These are phyloP conservation scores for Saccostrea echinata DNA, from an alignment of 1,140 invertebrate genomes.

Conservation along the genomic window DNA sequence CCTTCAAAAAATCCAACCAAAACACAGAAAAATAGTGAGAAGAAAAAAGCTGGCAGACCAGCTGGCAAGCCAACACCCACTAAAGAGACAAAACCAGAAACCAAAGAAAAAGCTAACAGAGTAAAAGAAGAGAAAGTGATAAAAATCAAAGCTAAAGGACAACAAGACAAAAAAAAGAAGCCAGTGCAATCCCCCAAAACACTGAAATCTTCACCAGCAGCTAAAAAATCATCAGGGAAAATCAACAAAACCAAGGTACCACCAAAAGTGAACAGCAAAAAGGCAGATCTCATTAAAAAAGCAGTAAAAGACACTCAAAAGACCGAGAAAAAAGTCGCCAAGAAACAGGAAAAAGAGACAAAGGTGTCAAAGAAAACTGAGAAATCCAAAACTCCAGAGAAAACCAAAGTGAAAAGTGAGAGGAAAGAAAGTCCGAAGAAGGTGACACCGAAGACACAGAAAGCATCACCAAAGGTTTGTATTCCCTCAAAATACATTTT, in stretches of 20 bases:
- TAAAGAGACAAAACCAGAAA: slow-evolving; percentile 23
- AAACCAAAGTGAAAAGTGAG: background rate
- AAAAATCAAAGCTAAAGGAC: background rate
- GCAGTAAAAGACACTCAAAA: background rate
- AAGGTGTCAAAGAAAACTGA: slow-evolving; percentile 17
- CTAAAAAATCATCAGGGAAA: slow-evolving; percentile 34
- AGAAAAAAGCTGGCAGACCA: slow-evolving; percentile 28
- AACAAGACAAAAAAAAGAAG: background rate
- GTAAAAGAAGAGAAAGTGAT: background rate
- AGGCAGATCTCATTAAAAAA: slow-evolving; percentile 29
- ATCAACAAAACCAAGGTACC: slow-evolving; percentile 8
- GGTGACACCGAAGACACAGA: background rate
- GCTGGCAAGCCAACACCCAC: background rate
- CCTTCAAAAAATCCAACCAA: background rate
- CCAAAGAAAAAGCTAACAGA: no score
- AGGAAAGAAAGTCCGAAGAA: slow-evolving; percentile 10
- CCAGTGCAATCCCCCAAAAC: slow-evolving; percentile 7
- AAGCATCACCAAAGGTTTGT: slow-evolving; percentile 1
- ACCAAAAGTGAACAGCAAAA: slow-evolving; percentile 32
- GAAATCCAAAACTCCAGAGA: background rate
- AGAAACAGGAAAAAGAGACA: slow-evolving; percentile 3
- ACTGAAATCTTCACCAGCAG: background rate
- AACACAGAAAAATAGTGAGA: slow-evolving; percentile 9
- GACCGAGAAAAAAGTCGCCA: background rate
- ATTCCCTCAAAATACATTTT: background rate